A percentile compares a stretch with the other conserved stretches of the same genome.
phyloP scores from a whole-genome alignment of 2,113 vertebrate species.

The Protobothrops flavoviridis region DNA sequence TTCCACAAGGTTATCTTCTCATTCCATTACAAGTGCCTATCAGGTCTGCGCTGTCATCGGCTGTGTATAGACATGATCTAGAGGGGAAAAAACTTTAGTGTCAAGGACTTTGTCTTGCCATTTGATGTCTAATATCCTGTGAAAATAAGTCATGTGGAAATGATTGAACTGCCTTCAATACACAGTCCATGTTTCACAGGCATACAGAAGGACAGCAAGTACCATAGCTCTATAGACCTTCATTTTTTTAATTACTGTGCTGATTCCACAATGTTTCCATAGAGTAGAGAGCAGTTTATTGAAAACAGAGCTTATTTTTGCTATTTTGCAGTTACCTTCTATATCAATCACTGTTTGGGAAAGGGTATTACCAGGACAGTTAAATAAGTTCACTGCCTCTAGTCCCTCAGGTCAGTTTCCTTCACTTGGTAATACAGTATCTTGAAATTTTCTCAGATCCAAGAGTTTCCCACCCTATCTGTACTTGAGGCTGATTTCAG shows the following conservation, averaged over 20 bases:
- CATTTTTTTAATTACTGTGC: not conserved
- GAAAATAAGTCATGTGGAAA: not conserved
- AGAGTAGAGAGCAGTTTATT: not conserved
- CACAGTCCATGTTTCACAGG: not conserved
- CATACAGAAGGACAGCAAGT: not conserved
- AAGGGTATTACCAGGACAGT: not conserved
- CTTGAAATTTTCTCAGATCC: not conserved
- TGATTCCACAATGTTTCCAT: not conserved
- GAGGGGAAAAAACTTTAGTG: not conserved
- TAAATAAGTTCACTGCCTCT: no score
- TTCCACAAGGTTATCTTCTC: not conserved
- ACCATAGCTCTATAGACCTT: not conserved
- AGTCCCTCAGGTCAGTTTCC: not conserved
- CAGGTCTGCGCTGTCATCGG: not conserved
- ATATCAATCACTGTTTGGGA: not conserved
- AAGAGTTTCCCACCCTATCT: not conserved
- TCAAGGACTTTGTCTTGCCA: not conserved
- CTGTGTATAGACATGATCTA: not conserved
- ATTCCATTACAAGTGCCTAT: not conserved
- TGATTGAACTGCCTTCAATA: not conserved
- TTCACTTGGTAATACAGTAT: not conserved
- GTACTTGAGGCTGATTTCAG: not conserved
- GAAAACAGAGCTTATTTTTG: not conserved
- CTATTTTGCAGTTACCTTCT: not conserved
- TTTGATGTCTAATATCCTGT: not conserved